Evolutionary conservation across 2,888 invertebrate species (phyloP).

Genomic region (Eustalomyia histrio): DNA sequence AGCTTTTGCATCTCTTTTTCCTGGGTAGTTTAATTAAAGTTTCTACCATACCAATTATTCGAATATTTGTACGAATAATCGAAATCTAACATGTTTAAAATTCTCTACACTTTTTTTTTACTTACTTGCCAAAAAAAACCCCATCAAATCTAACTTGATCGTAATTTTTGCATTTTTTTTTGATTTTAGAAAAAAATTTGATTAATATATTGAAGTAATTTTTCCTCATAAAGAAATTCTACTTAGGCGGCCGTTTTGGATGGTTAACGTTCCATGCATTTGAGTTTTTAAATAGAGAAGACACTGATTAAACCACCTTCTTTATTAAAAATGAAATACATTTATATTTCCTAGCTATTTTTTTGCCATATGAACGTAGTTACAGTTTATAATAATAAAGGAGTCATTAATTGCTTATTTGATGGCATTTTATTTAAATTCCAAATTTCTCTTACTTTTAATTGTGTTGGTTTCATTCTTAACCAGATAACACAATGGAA

Average conservation of each 20-base stretch:
- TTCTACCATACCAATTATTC: too few relatives aligned
- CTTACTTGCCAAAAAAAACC: too few relatives aligned
- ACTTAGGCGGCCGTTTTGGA: conserved; percentile 76
- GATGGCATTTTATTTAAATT: conserved; percentile 32
- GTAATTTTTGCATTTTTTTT: not conserved
- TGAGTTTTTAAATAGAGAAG: conserved; percentile 26
- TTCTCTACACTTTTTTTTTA: too few relatives aligned
- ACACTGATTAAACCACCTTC: conserved; percentile 13
- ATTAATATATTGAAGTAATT: not conserved
- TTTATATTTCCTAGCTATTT: not conserved
- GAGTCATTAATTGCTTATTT: conserved; percentile 34
- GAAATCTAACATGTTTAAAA: too few relatives aligned
- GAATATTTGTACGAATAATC: too few relatives aligned
- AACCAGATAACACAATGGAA: not conserved
- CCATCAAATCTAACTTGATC: too few relatives aligned
- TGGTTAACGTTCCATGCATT: conserved; percentile 72
- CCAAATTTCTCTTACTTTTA: not conserved
- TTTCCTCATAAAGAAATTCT: conserved; percentile 67
- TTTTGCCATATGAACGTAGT: not conserved
- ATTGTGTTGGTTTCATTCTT: too few relatives aligned
- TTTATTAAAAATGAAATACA: not conserved
- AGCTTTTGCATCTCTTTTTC: too few relatives aligned
- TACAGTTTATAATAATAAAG: not conserved
- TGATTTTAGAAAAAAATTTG: not conserved
- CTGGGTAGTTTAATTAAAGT: too few relatives aligned